Conservation (phyloP, 1,140 invertebrate species). For the Samia ricini region DNA sequence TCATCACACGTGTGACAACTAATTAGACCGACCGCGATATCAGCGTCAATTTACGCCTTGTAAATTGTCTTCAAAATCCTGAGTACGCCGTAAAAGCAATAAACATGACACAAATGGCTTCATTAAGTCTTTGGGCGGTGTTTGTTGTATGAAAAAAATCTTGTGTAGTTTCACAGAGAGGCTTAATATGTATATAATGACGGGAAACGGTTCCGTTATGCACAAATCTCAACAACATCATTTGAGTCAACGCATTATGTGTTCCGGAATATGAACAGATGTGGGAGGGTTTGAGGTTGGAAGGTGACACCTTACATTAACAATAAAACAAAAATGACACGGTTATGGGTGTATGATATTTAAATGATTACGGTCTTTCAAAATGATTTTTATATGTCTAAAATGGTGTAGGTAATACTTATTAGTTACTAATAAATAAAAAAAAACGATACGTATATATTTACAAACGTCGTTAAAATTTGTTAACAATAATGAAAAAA, state of each 20-base stretch:
- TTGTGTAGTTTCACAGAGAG: conserved; percentile 41
- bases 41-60: conserved; percentile 67
- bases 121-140: conserved; percentile 63
- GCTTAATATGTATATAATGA: conserved; percentile 73
- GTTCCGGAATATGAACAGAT: conserved; percentile 28
- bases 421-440: background rate
- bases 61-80: conserved; percentile 71
- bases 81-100: conserved; percentile 69
- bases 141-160: conserved; percentile 62
- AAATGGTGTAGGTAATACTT: too few relatives aligned
- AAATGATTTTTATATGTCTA: background rate
- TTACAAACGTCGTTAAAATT: background rate
- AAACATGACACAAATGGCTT: conserved; percentile 75
- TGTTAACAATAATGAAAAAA: background rate
- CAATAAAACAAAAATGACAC: conserved; percentile 1
- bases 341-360: background rate
- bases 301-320: background rate
- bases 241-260: conserved; percentile 34
- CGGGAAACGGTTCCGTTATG: conserved; percentile 59
- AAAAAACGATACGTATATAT: background rate
- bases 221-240: conserved; percentile 44
- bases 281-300: conserved; percentile 13
- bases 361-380: background rate
- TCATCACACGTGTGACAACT: conserved; percentile 39
- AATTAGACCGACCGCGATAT: conserved; percentile 49